phyloP scores from a whole-genome alignment of 1,140 invertebrate genomes.

The Coenobita brevimanus region DNA sequence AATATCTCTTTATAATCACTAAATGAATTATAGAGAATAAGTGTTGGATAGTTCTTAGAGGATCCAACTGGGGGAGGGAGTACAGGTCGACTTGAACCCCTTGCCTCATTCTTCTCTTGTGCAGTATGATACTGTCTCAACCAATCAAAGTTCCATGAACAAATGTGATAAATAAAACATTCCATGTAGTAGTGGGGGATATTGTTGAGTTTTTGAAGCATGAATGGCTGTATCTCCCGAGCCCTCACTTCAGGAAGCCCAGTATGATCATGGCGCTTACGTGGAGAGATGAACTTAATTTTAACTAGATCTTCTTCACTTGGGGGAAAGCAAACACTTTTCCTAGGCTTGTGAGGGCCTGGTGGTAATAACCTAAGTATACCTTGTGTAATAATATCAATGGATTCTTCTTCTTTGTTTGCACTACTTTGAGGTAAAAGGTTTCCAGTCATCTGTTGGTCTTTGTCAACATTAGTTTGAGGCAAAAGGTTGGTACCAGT shows the following conservation, averaged over 20 bases:
- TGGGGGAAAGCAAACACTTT: slow-evolving; percentile 45
- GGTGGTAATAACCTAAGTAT: not conserved
- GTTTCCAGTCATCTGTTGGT: too few species aligned
- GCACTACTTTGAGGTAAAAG: too few species aligned
- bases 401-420: not conserved
- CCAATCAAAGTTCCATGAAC: slow-evolving; percentile 69
- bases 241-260: slow-evolving; percentile 34
- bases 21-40: slow-evolving; percentile 63
- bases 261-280: slow-evolving; percentile 31
- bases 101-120: slow-evolving; percentile 21
- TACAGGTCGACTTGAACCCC: not conserved
- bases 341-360: not conserved
- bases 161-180: slow-evolving; percentile 53
- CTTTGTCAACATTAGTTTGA: too few species aligned
- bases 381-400: not conserved
- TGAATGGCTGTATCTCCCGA: slow-evolving; percentile 41
- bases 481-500: too few species aligned
- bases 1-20: slow-evolving; percentile 64
- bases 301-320: slow-evolving; percentile 39
- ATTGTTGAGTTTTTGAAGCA: slow-evolving; percentile 26
- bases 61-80: slow-evolving; percentile 47
- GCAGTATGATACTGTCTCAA: slow-evolving; percentile 45
- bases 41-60: slow-evolving; percentile 55
- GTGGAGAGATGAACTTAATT: slow-evolving; percentile 46
- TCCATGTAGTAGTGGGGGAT: slow-evolving; percentile 48